Evolutionary conservation across 1,140 invertebrate species (phyloP), one percentile per base, ranked within the genome.

Genomic region (Rhysida immarginata): DNA sequence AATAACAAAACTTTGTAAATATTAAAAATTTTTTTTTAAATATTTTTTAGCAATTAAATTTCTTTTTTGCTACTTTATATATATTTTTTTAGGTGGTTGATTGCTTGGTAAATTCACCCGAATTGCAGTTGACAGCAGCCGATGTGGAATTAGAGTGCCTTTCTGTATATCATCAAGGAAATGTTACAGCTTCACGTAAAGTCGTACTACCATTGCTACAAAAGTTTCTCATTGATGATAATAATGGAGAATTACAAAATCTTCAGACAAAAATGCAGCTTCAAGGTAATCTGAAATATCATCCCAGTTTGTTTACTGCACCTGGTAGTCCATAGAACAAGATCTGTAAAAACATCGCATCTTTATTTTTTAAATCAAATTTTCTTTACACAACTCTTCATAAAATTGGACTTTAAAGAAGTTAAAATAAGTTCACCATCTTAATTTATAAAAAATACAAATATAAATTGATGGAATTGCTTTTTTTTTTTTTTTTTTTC

Each of bases 111-210:
- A 20, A 14, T 13, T 14, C 13, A 13, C 14, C 13, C 13, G 45
- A 48, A 14, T 11, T 48, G 13, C 8, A 23, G 23, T 23, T 48
- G 11, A 20, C 8, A 48, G 8, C 23, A 11, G 8, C 8, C 23
- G 45, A 48, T 23, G 14, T 14, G 45, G 53, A 54, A 43, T 48
- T 54, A 16, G 2, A 23, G 8, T 44, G 8, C 16, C n/a, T 55
- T 23, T 29, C 35, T 11, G 8, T 55, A 16, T 55, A 16, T 18
- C 50, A 46, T 20, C 59, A 61, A 54, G 58, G 45, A 20, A 61
- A 61, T 27, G 26, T 35, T 23, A 41, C 25, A 14, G 60, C 58
- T 14, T 57, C 58, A n/a, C 16, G 60, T 24, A 61, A 61, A 61
- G 48, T 45, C 23, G 29, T 61, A 43, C 50, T 61, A 23, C 60